These are phyloP conservation scores for Kryptolebias marmoratus DNA, from an alignment of 2,113 vertebrate genomes.

Conservation along the genomic window DNA sequence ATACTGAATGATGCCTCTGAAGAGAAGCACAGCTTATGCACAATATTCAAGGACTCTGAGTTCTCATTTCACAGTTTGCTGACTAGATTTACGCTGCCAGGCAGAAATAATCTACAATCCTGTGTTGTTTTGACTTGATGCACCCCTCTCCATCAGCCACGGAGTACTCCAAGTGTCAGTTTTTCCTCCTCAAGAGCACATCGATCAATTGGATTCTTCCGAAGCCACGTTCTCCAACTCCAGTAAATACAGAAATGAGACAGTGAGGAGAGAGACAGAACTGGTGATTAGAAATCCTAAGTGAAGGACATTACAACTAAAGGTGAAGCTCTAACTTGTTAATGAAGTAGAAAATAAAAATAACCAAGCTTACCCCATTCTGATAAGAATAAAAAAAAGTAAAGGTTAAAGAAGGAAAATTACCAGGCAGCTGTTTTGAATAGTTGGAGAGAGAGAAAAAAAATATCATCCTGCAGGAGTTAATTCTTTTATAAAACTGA, in stretches of 20 bases:
- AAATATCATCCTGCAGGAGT: background rate
- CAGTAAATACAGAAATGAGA: conserved; percentile 53
- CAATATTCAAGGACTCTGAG: conserved; percentile 49
- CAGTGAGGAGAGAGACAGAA: conserved; percentile 36
- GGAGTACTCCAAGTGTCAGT: conserved; percentile 1
- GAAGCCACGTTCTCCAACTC: conserved; percentile 34
- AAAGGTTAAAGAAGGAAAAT: background rate
- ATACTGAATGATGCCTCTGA: conserved; percentile 35
- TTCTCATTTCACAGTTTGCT: conserved; percentile 60
- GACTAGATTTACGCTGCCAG: conserved; percentile 38
- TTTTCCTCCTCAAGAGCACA: conserved; percentile 4
- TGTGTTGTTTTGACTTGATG: conserved; percentile 21
- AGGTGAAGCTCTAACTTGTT: conserved; percentile 19
- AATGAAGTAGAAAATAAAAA: conserved; percentile 4
- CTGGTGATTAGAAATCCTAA: conserved; percentile 37
- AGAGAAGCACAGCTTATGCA: conserved; percentile 44
- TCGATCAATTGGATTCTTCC: conserved; percentile 47
- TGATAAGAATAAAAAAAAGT: background rate
- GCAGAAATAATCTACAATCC: conserved; percentile 40
- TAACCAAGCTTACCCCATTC: background rate
- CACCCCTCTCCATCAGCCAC: conserved; percentile 16
- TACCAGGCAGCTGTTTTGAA: background rate
- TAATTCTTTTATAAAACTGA: background rate
- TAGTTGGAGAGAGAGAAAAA: background rate
- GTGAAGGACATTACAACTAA: conserved; percentile 20